Conservation (phyloP, 2,113 vertebrate genomes). For the Tursiops truncatus region DNA sequence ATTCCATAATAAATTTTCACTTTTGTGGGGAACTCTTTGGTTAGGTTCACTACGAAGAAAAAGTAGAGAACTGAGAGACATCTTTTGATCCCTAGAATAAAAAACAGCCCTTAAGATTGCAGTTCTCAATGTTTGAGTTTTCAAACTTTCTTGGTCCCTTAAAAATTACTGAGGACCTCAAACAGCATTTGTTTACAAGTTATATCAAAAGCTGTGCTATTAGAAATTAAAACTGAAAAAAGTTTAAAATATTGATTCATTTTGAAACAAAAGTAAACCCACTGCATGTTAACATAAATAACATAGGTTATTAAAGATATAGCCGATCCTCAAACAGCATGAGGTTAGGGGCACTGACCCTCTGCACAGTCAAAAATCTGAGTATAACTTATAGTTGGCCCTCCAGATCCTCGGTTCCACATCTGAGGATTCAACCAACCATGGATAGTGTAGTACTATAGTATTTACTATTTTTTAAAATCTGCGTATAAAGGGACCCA, state of each 20-base stretch:
- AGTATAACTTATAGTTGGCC: background rate
- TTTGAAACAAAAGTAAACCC: conserved; percentile 22
- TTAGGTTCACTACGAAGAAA: background rate
- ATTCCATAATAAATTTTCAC: background rate
- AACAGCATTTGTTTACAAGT: background rate
- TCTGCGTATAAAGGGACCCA: background rate
- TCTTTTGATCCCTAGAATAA: background rate
- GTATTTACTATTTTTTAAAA: background rate
- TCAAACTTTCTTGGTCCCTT: conserved; percentile 1
- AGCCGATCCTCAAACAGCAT: background rate
- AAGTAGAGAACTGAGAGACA: background rate
- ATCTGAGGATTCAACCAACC: background rate
- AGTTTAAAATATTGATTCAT: background rate
- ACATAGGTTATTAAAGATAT: conserved; percentile 11
- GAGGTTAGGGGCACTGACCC: background rate
- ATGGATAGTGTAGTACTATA: background rate
- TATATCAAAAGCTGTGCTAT: background rate
- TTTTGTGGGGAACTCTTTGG: background rate
- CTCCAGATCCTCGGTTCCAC: background rate
- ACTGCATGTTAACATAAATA: conserved; percentile 7
- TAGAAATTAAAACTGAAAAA: conserved; percentile 17
- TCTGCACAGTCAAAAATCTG: background rate
- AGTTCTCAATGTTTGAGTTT: background rate
- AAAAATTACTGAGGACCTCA: background rate
- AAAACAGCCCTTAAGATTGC: background rate